A percentile compares a stretch with the other conserved stretches of the same genome.
phyloP scores from a whole-genome alignment of 2,113 vertebrate species.

The Irena cyanogastra region DNA sequence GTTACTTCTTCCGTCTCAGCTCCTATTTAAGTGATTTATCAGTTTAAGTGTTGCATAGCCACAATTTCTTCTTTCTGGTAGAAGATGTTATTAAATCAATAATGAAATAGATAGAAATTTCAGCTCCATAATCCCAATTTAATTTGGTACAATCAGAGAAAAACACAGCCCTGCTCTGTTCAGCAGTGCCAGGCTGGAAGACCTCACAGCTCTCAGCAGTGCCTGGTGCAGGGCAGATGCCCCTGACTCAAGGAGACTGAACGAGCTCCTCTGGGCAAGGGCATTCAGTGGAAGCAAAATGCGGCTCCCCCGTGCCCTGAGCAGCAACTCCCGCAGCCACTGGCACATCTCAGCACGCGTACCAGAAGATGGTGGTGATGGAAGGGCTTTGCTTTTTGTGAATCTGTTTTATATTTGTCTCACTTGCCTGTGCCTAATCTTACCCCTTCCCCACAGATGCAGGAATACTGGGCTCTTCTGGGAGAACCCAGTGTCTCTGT shows the following conservation, averaged over 20 bases:
- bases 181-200: not conserved
- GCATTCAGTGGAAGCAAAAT: not conserved
- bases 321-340: not conserved
- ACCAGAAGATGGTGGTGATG: not conserved
- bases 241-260: not conserved
- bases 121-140: conserved; percentile 23
- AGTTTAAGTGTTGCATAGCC: not conserved
- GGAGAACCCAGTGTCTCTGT: fast-evolving
- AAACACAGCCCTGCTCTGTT: not conserved
- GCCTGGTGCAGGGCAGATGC: not conserved
- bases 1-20: not conserved
- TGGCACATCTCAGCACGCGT: not conserved
- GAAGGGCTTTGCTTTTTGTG: not conserved
- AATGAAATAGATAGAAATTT: conserved; percentile 28
- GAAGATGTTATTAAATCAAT: not conserved
- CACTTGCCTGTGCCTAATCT: not conserved
- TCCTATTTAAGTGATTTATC: not conserved
- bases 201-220: not conserved
- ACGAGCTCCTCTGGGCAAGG: not conserved
- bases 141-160: not conserved
- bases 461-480: not conserved
- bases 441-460: not conserved
- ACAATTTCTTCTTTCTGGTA: not conserved
- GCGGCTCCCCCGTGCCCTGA: fast-evolving
- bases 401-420: not conserved